Base-by-base conservation (phyloP, 37 sponge, comb jelly and placozoan species). In the Spongia lamella region DNA sequence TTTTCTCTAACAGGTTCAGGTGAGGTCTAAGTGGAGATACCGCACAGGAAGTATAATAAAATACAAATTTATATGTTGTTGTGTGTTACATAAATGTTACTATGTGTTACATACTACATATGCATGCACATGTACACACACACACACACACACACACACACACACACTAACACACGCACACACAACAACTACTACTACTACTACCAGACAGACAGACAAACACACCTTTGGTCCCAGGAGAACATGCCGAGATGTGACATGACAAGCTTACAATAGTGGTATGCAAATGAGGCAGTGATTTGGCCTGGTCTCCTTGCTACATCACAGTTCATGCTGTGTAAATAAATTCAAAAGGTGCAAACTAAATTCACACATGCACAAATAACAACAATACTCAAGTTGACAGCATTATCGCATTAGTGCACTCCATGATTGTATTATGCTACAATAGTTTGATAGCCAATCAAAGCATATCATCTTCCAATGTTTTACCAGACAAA, bases 1-100 rank as follows among this genome's bases (percentile, higher is more conserved):
- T 80, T 60, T 86, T 93, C 54, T 87, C 77, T 57, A 96, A 76
- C 53, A 89, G 68, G 56, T 96, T 78, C 36, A 96, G 24, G 63
- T 84, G 68, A 38, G 53, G 56, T 83, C 97, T 94, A 39, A 25
- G 63, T 30, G 47, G 47, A 43, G 47, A 43, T 43, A 43, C 7
- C 5, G 9, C 7, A 43, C 5, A 43, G 9, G 47, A 43, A 43
- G 47, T 43, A 9, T n/a, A n/a, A n/a, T n/a, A n/a, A n/a, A n/a
- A n/a, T n/a, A n/a, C n/a, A n/a, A n/a, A n/a, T n/a, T n/a, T n/a
- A n/a, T n/a, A n/a, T n/a, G n/a, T n/a, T n/a, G n/a, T n/a, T n/a
- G n/a, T n/a, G n/a, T n/a, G n/a, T n/a, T n/a, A n/a, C n/a, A n/a
- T n/a, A n/a, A n/a, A n/a, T n/a, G n/a, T n/a, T n/a, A n/a, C n/a